A percentile compares a stretch with the other conserved stretches of the same genome.
phyloP scores from a whole-genome alignment of 2,797 vertebrate genomes.

The Xenopus petersii region DNA sequence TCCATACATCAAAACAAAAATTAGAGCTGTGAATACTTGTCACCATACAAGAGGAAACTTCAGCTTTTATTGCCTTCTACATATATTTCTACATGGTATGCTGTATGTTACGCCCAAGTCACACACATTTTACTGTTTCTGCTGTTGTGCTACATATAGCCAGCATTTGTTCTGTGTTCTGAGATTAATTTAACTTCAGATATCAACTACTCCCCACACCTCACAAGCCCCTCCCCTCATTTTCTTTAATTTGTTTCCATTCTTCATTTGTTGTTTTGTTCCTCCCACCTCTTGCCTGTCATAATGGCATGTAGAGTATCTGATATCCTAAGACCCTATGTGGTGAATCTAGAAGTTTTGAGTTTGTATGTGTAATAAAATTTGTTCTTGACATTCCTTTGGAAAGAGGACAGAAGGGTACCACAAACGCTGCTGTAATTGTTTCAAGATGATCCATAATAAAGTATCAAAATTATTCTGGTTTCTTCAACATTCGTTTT shows the following conservation, averaged over 20 bases:
- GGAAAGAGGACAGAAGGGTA: constrained; percentile 55
- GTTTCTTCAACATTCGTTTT: not conserved
- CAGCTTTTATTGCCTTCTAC: too few relatives aligned
- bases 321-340: constrained; percentile 72
- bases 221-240: too few relatives aligned
- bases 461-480: constrained; percentile 66
- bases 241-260: constrained; percentile 11
- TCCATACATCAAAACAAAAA: too few relatives aligned
- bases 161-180: too few relatives aligned
- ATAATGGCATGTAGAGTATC: constrained; percentile 75
- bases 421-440: constrained; percentile 74
- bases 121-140: not conserved
- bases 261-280: constrained; percentile 1
- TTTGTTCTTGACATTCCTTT: constrained; percentile 81
- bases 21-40: too few relatives aligned
- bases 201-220: too few relatives aligned
- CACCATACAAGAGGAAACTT: too few relatives aligned
- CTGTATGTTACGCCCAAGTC: not conserved
- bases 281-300: constrained; percentile 50
- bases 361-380: constrained; percentile 78
- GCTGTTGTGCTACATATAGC: not conserved
- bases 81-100: too few relatives aligned
- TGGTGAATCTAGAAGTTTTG: constrained; percentile 78
- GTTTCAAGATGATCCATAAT: constrained; percentile 76
- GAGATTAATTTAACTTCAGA: too few relatives aligned